Conservation (phyloP, 2,113 vertebrate genomes). For the Pterocles gutturalis region DNA sequence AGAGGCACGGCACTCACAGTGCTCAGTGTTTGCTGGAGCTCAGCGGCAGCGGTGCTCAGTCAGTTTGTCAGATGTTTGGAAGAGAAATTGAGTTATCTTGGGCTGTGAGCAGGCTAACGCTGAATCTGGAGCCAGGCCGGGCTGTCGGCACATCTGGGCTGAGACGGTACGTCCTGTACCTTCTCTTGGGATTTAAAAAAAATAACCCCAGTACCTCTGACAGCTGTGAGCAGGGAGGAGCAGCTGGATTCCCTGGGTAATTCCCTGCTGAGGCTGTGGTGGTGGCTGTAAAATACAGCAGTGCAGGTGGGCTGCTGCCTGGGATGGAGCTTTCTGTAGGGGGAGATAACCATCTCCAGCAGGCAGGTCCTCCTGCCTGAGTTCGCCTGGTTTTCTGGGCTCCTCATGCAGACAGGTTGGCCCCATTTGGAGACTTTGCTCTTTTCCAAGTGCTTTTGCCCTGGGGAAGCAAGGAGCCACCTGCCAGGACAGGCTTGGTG, state of each 20-base stretch:
- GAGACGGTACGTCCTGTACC: not conserved
- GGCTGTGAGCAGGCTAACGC: not conserved
- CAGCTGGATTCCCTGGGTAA: conserved; percentile 8
- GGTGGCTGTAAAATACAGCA: not conserved
- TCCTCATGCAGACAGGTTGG: not conserved
- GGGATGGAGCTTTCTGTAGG: not conserved
- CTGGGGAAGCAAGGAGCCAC: not conserved
- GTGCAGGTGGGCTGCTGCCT: not conserved
- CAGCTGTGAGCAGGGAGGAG: not conserved
- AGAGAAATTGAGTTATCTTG: not conserved
- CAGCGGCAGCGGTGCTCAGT: fast-evolving
- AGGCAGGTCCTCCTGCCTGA: not conserved
- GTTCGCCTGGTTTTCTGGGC: not conserved
- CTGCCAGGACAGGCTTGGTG: not conserved
- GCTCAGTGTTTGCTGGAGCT: not conserved
- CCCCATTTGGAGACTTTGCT: not conserved
- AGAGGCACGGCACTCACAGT: fast-evolving
- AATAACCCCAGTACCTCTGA: not conserved
- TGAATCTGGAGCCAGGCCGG: not conserved
- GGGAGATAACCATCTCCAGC: not conserved
- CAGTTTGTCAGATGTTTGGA: conserved; percentile 45
- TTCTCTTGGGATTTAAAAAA: conserved; percentile 13
- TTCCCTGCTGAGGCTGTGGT: not conserved
- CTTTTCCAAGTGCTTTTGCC: not conserved
- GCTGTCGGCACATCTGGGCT: not conserved